Evolutionary conservation across 2,797 vertebrate species (phyloP).

Genomic region (Nothura maculosa): DNA sequence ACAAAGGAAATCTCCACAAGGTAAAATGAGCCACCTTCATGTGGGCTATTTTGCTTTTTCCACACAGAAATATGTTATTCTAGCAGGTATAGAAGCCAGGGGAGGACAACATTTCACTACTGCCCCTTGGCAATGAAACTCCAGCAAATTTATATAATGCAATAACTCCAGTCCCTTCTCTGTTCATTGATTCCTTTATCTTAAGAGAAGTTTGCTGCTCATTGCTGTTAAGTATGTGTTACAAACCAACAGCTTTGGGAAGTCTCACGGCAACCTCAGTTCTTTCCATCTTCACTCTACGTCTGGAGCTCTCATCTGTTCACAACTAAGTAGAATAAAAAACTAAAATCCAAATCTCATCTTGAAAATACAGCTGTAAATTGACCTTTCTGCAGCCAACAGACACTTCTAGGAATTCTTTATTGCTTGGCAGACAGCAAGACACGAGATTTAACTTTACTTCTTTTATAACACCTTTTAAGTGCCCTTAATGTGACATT

Average conservation of each 20-base stretch:
- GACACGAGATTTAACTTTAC: neutral
- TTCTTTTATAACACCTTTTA: neutral
- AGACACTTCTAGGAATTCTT: neutral
- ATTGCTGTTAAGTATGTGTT: neutral
- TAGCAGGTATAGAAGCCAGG: neutral
- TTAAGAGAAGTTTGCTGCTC: neutral
- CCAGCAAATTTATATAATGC: neutral
- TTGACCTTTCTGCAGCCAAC: neutral
- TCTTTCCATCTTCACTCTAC: neutral
- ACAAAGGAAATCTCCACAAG: neutral
- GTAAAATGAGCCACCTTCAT: neutral
- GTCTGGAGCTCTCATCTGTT: neutral
- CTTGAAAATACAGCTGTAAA: neutral
- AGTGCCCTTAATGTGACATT: neutral
- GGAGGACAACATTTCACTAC: neutral
- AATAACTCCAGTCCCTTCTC: neutral
- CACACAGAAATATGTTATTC: fast-evolving
- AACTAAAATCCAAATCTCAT: slow-evolving; percentile 3
- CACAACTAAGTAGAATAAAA: neutral
- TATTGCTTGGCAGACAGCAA: neutral
- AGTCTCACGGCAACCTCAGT: neutral
- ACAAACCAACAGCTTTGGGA: neutral
- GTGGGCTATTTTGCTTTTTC: neutral
- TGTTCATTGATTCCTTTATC: neutral
- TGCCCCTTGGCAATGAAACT: neutral